Evolutionary conservation across 2,888 invertebrate species (phyloP), one percentile per base, ranked within the genome.

Genomic region (Formica aserva): DNA sequence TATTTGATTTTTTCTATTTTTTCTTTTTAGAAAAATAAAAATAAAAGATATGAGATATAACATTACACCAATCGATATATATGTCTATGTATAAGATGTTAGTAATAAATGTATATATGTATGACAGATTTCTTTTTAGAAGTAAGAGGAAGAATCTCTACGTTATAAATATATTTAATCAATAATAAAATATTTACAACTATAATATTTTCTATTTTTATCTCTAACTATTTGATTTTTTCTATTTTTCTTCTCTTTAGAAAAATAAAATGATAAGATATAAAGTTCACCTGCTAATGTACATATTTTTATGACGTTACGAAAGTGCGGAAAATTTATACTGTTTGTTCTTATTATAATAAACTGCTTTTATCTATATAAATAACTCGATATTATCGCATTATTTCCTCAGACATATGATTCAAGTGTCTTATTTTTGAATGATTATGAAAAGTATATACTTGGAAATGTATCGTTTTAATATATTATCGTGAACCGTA

Each of bases 241-340:
- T 35, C 5, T 15, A 26, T 38, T 29, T 26, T 29, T 8, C 13
- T 60, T 57, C 11, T 26, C 0, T 57, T n/a, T 26, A 32, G 18
- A 0, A 29, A 29, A 29, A 26, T 45, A 45, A 45, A 45, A 45
- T 45, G 0, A 4, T 45, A 29, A 62, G 2, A 62, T 60, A 18
- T 29, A 29, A 6, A 18, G 5, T 45, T 18, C 15, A 45, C 5
- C 18, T 18, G 8, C 8, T n/a, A 1, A n/a, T 52, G 18, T 18
- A 48, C 8, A 48, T n/a, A 8, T 45, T 5, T 45, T 18, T n/a
- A n/a, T n/a, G n/a, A 52, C 3, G 8, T 52, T 8, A n/a, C 77
- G 41, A 66, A 45, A 66, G 48, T 72, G 84, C 76, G 87, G 86
- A 89, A 90, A 86, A 86, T 89, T 90, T 90, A 86, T 76, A 60